Percentiles rank a stretch among this genome's conserved stretches.
Evolutionary conservation across 2,797 vertebrate species (phyloP).

Genomic region (Hybognathus amarus): DNA sequence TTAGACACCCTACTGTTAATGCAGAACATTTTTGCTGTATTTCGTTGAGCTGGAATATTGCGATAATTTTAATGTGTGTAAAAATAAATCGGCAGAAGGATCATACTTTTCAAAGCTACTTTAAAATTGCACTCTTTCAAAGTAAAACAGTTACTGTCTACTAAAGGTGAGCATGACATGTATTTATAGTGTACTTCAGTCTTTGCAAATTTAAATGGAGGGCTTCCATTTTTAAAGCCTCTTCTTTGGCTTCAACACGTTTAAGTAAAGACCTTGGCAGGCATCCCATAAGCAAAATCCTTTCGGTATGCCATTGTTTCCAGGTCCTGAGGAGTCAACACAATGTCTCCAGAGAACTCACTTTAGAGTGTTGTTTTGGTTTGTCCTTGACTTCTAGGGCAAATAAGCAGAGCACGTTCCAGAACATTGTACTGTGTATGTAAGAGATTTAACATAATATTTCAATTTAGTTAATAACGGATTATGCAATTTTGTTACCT

Average conservation of each 20-base stretch:
- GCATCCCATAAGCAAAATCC: constrained; percentile 54
- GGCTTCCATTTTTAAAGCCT: constrained; percentile 48
- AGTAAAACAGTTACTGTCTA: constrained; percentile 25
- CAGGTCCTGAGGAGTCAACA: constrained; percentile 47
- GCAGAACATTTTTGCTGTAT: not conserved
- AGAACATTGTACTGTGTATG: constrained; percentile 17
- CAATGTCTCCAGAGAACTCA: constrained; percentile 55
- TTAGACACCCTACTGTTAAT: not conserved
- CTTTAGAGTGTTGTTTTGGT: constrained; percentile 52
- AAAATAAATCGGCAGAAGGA: constrained; percentile 21
- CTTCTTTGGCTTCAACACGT: constrained; percentile 48
- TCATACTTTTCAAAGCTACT: constrained; percentile 1
- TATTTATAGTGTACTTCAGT: constrained; percentile 44
- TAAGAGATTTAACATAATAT: not conserved
- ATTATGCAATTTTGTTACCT: constrained; percentile 14
- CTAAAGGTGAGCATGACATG: constrained; percentile 52
- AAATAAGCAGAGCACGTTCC: constrained; percentile 45
- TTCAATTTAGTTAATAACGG: constrained; percentile 34
- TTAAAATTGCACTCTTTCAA: constrained; percentile 19
- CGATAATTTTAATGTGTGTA: not conserved
- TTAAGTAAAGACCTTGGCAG: constrained; percentile 60
- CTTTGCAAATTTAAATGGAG: constrained; percentile 56
- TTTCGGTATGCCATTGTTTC: constrained; percentile 55
- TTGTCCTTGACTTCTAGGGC: constrained; percentile 56
- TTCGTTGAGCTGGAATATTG: not conserved